phyloP scores from a whole-genome alignment of 2,888 invertebrate species.

The Schizaphis graminum region DNA sequence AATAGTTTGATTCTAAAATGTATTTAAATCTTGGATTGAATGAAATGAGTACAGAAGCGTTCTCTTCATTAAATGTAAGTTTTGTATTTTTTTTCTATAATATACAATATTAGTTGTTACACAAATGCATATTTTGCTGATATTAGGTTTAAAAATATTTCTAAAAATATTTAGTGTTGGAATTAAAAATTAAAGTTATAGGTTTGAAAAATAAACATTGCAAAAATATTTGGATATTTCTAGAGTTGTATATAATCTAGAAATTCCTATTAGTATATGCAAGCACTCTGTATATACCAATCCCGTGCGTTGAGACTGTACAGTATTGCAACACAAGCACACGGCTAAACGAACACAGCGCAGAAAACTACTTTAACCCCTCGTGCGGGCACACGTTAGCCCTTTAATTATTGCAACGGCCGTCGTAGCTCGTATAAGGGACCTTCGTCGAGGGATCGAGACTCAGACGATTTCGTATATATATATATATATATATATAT shows the following conservation, averaged over 20 bases:
- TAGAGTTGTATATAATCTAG: neutral
- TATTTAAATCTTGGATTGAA: neutral
- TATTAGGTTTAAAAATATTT: neutral
- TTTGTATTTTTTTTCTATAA: neutral
- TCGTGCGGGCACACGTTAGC: slow-evolving; percentile 45
- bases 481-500: neutral
- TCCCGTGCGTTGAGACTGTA: neutral
- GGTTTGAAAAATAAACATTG: neutral
- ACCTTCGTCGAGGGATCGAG: slow-evolving; percentile 7
- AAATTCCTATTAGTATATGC: neutral
- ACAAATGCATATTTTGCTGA: neutral
- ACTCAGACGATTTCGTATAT: neutral
- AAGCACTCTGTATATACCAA: neutral
- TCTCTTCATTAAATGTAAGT: neutral
- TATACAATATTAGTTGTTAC: neutral
- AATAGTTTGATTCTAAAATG: neutral
- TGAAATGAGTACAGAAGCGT: neutral
- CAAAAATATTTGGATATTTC: neutral
- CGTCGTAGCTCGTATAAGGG: slow-evolving; percentile 8
- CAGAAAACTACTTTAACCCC: slow-evolving; percentile 34
- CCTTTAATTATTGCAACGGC: slow-evolving; percentile 58
- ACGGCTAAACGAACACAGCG: slow-evolving; percentile 16
- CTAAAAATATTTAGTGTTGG: neutral
- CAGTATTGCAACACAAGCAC: neutral
- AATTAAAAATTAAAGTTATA: neutral